These are phyloP conservation scores for Dendrophyllia cribrosa DNA, from an alignment of 64 coral and sea anemone species.

Conservation along the genomic window DNA sequence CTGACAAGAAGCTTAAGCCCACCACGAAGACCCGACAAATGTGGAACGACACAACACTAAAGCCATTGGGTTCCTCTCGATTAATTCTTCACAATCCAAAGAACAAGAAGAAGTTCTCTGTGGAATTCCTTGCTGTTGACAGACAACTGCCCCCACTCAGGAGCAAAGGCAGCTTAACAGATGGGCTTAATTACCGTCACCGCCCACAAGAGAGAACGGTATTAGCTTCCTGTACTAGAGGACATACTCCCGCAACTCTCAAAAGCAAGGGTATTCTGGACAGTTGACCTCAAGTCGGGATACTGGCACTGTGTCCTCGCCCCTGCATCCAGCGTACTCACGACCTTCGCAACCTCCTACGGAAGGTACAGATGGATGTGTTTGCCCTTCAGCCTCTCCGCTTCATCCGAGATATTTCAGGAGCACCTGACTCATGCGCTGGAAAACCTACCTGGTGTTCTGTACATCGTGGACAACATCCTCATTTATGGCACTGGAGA, in stretches of 20 bases:
- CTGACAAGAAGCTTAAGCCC: neutral
- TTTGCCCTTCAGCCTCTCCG: constrained; percentile 50
- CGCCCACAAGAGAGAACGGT: constrained; percentile 54
- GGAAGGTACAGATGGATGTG: constrained; percentile 2
- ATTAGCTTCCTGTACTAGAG: constrained; percentile 26
- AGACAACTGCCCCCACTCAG: neutral
- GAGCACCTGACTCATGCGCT: constrained; percentile 33
- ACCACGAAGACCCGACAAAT: constrained; percentile 15
- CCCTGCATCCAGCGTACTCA: constrained; percentile 24
- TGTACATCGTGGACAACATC: neutral
- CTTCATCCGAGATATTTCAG: constrained; percentile 47
- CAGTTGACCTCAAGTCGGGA: constrained; percentile 18
- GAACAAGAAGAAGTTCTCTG: constrained; percentile 41
- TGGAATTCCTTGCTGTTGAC: constrained; percentile 37
- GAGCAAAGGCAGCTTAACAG: constrained; percentile 41
- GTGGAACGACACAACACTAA: constrained; percentile 7
- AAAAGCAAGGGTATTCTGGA: constrained; percentile 33
- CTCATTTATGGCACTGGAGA: constrained; percentile 36
- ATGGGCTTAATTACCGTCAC: constrained; percentile 52
- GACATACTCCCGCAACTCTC: constrained; percentile 50
- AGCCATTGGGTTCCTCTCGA: neutral
- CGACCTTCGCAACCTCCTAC: constrained; percentile 15
- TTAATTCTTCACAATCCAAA: constrained; percentile 13
- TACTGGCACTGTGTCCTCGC: constrained; percentile 63
- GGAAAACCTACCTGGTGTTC: constrained; percentile 23